A percentile compares a stretch with the other conserved stretches of the same genome.
These are phyloP conservation scores for Macrostomum cliftonense DNA, from an alignment of 2,888 invertebrate species.

Conservation along the genomic window DNA sequence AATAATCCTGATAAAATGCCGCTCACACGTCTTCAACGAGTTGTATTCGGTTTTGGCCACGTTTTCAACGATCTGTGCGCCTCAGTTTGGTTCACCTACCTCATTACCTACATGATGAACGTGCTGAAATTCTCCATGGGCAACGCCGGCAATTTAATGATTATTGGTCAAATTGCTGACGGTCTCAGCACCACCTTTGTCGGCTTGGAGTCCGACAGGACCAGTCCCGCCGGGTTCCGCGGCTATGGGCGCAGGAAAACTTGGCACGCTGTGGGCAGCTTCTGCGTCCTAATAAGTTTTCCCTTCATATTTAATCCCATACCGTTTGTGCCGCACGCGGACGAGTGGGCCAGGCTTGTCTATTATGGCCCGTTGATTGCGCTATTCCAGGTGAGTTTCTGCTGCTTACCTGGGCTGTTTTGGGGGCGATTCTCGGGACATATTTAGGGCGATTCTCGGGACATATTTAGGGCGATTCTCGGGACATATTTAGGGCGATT, in stretches of 20 bases:
- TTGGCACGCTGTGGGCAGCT: conserved; percentile 62
- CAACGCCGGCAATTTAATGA: conserved; percentile 41
- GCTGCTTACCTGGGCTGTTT: no score
- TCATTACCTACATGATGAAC: conserved; percentile 57
- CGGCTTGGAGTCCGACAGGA: conserved; percentile 60
- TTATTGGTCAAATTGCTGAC: conserved; percentile 63
- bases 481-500: no score
- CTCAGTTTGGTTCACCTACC: conserved; percentile 80
- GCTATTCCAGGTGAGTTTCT: conserved; percentile 38
- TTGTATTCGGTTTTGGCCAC: conserved; percentile 52
- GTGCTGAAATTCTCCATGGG: conserved; percentile 37
- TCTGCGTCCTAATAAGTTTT: conserved; percentile 56
- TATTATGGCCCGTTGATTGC: conserved; percentile 42
- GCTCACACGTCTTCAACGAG: no score
- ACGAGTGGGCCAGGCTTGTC: conserved; percentile 40
- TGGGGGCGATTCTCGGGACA: no score
- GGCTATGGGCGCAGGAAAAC: conserved; percentile 60
- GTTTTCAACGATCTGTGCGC: conserved; percentile 76
- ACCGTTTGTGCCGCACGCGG: conserved; percentile 21
- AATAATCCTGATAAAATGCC: no score
- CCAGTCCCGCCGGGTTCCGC: conserved; percentile 40
- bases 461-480: no score
- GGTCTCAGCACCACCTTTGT: conserved; percentile 68
- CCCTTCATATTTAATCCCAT: conserved; percentile 59
- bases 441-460: no score